Evolutionary conservation across 2,113 vertebrate species (phyloP).

Genomic region (Puntigrus tetrazona): DNA sequence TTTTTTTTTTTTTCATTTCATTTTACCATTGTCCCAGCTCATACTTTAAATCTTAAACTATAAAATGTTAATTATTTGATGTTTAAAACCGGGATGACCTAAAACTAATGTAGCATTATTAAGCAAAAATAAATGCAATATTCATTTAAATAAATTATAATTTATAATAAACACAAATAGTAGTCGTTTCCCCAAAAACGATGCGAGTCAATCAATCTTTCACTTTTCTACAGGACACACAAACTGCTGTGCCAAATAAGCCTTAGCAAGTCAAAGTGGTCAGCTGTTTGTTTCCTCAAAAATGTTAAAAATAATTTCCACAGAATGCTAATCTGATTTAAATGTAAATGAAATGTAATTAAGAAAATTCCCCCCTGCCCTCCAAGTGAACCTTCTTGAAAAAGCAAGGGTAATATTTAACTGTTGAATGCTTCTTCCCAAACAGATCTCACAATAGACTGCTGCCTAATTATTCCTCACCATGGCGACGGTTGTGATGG

Average conservation of each 20-base stretch:
- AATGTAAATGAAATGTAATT: too few relatives aligned
- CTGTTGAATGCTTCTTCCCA: constrained; percentile 29
- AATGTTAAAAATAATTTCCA: not conserved
- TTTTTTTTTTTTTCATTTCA: not conserved
- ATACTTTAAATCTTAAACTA: not conserved
- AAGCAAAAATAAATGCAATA: not conserved
- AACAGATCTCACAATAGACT: constrained; percentile 52
- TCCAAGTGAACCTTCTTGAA: not conserved
- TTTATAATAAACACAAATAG: too few relatives aligned
- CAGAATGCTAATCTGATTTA: not conserved
- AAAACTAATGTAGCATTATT: not conserved
- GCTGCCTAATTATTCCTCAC: constrained; percentile 46
- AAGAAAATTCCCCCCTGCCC: too few relatives aligned
- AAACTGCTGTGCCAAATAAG: not conserved
- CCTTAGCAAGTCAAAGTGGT: not conserved
- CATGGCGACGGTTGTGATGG: constrained; percentile 85
- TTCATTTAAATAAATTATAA: not conserved
- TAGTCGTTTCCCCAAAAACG: too few relatives aligned
- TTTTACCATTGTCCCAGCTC: not conserved
- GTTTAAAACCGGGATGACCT: not conserved
- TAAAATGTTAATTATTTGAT: not conserved
- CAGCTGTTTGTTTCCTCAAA: not conserved
- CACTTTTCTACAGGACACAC: not conserved
- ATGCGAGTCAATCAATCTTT: not conserved
- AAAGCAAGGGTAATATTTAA: constrained; percentile 20